Percentiles rank a stretch among this genome's conserved stretches.
Conservation (phyloP, 2,113 vertebrate genomes). For the Mobula hypostoma region DNA sequence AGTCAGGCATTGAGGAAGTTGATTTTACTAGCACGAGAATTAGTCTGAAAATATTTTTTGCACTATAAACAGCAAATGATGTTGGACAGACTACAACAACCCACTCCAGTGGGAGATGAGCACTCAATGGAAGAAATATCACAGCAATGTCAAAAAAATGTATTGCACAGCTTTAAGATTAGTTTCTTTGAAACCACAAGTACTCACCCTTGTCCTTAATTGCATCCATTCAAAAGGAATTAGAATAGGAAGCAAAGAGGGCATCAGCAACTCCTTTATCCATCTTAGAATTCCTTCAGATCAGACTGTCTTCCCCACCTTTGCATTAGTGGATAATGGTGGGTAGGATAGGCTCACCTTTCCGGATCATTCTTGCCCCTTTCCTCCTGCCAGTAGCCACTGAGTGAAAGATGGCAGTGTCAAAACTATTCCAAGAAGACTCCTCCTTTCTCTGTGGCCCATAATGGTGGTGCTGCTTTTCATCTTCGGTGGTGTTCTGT, state of each 20-base stretch:
- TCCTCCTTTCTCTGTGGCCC: background rate
- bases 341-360: background rate
- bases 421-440: background rate
- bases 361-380: background rate
- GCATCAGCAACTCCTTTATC: background rate
- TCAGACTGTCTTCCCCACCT: background rate
- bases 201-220: background rate
- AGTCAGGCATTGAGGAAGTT: background rate
- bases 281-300: background rate
- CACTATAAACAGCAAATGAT: background rate
- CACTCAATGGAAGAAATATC: background rate
- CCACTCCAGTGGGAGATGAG: background rate
- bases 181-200: background rate
- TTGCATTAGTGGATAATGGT: background rate
- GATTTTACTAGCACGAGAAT: background rate
- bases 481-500: background rate
- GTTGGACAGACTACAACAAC: background rate
- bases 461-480: background rate
- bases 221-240: background rate
- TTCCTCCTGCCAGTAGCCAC: too few species aligned
- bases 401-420: background rate
- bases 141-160: background rate
- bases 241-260: background rate
- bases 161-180: background rate
- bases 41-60: background rate